Conservation (phyloP, 2,888 invertebrate species). For the Hoplodrina ambigua region DNA sequence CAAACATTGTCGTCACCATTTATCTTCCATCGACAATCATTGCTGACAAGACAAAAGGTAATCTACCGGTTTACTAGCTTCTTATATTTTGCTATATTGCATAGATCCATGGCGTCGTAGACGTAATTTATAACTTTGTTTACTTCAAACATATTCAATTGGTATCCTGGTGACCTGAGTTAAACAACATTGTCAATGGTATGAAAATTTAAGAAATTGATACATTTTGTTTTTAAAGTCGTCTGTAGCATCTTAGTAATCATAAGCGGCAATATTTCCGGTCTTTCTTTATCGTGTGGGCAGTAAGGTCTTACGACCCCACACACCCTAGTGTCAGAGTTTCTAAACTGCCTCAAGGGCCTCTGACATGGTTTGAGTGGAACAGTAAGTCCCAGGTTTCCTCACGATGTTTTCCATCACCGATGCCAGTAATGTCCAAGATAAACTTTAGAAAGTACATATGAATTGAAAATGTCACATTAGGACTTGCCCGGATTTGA, state of each 20-base stretch:
- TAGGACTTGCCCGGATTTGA: too few relatives aligned
- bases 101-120: slow-evolving; percentile 24
- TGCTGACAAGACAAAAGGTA: slow-evolving; percentile 38
- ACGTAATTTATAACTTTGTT: slow-evolving; percentile 52
- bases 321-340: too few relatives aligned
- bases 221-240: slow-evolving; percentile 9
- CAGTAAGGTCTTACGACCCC: too few relatives aligned
- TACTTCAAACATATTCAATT: slow-evolving; percentile 43
- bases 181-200: slow-evolving; percentile 26
- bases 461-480: too few relatives aligned
- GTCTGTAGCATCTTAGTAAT: too few relatives aligned
- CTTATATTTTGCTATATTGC: slow-evolving; percentile 37
- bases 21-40: slow-evolving; percentile 38
- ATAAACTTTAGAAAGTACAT: too few relatives aligned
- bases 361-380: too few relatives aligned
- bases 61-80: slow-evolving; percentile 54
- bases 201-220: slow-evolving; percentile 9
- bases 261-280: background rate
- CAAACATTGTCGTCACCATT: slow-evolving; percentile 30
- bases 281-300: too few relatives aligned
- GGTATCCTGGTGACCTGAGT: background rate
- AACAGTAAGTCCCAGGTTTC: too few relatives aligned
- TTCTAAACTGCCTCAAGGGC: too few relatives aligned
- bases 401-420: too few relatives aligned
- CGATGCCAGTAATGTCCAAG: too few relatives aligned